Conservation (phyloP, 2,888 invertebrate genomes). For the Leucophenga montana region DNA sequence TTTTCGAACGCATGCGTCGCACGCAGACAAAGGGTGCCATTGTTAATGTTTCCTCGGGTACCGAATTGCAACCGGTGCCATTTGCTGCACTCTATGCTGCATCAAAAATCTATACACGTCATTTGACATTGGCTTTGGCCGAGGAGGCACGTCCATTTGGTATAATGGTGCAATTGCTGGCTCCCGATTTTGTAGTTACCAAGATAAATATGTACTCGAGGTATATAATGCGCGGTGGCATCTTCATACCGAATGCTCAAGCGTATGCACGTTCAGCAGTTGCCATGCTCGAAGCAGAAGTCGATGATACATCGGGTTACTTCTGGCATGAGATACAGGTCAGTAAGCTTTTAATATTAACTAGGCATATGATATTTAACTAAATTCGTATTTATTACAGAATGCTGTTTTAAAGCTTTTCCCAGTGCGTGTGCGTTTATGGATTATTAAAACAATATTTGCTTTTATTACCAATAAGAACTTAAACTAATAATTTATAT, state of each 20-base stretch:
- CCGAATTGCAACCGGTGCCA: conserved; percentile 87
- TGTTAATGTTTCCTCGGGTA: conserved; percentile 91
- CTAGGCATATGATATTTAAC: too few relatives aligned
- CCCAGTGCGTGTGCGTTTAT: not conserved
- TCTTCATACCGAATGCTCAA: conserved; percentile 80
- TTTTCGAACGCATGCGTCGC: conserved; percentile 84
- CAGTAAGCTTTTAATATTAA: not conserved
- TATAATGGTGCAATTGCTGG: conserved; percentile 86
- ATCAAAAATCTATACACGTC: conserved; percentile 85
- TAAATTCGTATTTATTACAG: not conserved
- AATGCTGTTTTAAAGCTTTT: not conserved
- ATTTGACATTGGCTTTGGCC: conserved; percentile 85
- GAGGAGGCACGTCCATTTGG: conserved; percentile 84
- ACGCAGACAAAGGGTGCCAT: conserved; percentile 82
- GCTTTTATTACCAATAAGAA: not conserved
- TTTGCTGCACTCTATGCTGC: conserved; percentile 91
- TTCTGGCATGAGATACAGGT: conserved; percentile 87
- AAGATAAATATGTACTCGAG: conserved; percentile 90
- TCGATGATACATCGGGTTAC: conserved; percentile 88
- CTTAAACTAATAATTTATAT: not conserved
- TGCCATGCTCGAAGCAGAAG: conserved; percentile 85
- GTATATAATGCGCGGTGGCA: conserved; percentile 78
- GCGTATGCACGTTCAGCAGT: conserved; percentile 84
- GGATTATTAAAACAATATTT: not conserved
- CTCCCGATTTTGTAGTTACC: conserved; percentile 87